Conservation (phyloP, 1,140 invertebrate genomes). For the Drosophila elegans region DNA sequence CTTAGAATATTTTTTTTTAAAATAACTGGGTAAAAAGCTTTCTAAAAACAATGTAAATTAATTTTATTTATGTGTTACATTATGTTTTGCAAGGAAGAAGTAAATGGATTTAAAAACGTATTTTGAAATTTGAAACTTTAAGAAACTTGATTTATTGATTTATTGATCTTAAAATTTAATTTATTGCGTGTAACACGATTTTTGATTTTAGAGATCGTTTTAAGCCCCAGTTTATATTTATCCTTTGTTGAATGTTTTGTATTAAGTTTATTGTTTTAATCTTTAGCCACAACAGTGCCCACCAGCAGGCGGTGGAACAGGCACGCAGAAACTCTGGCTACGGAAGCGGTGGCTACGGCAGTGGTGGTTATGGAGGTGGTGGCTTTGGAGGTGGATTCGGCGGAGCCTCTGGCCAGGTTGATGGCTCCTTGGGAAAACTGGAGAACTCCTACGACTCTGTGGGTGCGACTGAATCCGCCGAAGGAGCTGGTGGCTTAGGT, state of each 20-base stretch:
- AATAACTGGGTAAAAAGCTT: not conserved
- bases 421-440: conserved; percentile 53
- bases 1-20: not conserved
- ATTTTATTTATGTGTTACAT: not conserved
- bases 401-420: conserved; percentile 13
- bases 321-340: conserved; percentile 60
- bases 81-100: too few relatives aligned
- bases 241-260: not conserved
- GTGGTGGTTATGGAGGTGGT: conserved; percentile 12
- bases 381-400: conserved; percentile 20
- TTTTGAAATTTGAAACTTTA: too few relatives aligned
- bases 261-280: not conserved
- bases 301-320: conserved; percentile 68
- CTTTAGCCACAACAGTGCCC: conserved; percentile 65
- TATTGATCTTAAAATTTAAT: not conserved
- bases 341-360: conserved; percentile 1
- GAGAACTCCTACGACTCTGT: conserved; percentile 74
- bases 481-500: conserved; percentile 19
- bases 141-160: not conserved
- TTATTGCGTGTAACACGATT: not conserved
- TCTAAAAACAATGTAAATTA: not conserved
- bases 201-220: not conserved
- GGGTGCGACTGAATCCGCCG: conserved; percentile 50
- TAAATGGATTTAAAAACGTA: too few relatives aligned
- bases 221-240: not conserved